phyloP scores from a whole-genome alignment of 1,140 invertebrate genomes.

The Diachasma alloeum region DNA sequence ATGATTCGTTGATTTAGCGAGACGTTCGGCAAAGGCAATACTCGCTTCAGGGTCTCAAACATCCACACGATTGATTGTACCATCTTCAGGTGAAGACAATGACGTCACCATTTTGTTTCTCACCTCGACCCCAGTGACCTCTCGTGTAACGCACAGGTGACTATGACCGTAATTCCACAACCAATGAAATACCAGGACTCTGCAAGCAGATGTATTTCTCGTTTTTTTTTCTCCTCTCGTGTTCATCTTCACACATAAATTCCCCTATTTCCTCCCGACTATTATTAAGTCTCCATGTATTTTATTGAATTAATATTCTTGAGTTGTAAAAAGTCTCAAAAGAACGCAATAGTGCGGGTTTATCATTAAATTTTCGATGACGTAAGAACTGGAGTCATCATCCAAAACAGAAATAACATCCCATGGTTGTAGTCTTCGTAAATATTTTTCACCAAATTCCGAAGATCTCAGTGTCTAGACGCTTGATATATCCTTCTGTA shows the following conservation, averaged over 20 bases:
- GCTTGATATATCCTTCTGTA: too few species aligned
- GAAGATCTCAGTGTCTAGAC: too few species aligned
- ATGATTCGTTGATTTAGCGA: slow-evolving; percentile 5
- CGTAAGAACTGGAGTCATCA: not conserved
- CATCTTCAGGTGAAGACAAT: slow-evolving; percentile 17
- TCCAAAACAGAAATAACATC: too few species aligned
- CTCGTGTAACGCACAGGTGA: not conserved
- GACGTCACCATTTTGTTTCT: slow-evolving; percentile 13
- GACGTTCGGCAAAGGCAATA: not conserved
- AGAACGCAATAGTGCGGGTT: not conserved
- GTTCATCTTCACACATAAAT: not conserved
- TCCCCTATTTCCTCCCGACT: not conserved
- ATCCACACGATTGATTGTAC: not conserved
- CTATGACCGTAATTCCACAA: slow-evolving; percentile 27
- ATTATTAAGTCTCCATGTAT: not conserved
- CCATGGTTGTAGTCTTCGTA: too few species aligned
- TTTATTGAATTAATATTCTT: not conserved
- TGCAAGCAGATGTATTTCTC: not conserved
- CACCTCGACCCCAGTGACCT: slow-evolving; percentile 24
- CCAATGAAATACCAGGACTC: not conserved
- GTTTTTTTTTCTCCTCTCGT: not conserved
- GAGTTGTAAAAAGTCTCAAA: not conserved
- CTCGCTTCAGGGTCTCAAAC: not conserved
- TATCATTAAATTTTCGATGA: not conserved
- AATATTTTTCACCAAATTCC: too few species aligned